Base-by-base conservation (phyloP, 2,888 invertebrate genomes). In the Anoplius nigerrimus region DNA sequence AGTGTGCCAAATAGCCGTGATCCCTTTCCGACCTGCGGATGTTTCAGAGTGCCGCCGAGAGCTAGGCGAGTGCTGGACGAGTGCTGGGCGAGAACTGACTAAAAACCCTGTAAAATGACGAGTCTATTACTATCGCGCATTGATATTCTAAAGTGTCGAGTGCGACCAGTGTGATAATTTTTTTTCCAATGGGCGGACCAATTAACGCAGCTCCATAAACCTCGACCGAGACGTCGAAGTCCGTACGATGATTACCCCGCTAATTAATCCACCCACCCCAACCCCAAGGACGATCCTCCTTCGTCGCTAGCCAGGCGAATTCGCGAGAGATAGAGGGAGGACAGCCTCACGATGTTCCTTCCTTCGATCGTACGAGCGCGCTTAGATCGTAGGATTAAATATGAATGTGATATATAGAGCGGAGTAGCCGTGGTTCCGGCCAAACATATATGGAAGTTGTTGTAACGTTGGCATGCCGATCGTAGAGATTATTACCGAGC, bases 1-100 rank as follows among this genome's bases (percentile, higher is more conserved):
- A 43, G 22, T 45, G 69, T 66, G 66, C 66, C 52, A 69, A 69
- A 61, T 69, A 69, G 66, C 20, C n/a, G 20, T 27, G 13, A 16
- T 48, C 48, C 20, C 3, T 48, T 20, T 46, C 45, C 18, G 24
- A 22, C 20, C 15, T 58, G 16, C 48, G 48, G 16, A 48, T 18
- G 16, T 3, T 48, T 48, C 18, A n/a, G 48, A 48, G n/a, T 42
- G 6, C 42, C 8, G 42, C 13, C 42, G 42, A 42, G 42, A n/a
- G n/a, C n/a, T n/a, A n/a, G n/a, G n/a, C n/a, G n/a, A n/a, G n/a
- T 11, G 34, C 8, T 24, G 1, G 11, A 34, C 34, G 6, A 11
- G 34, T 6, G 11, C 34, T 6, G 11, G 34, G 11, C 11, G 34
- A 34, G 34, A 34, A 34, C 34, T 34, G 11, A 34, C 11, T 34